Evolutionary conservation across 1,140 invertebrate genomes (phyloP), one percentile per base, ranked within the genome.

Genomic region (Amyelois transitella): DNA sequence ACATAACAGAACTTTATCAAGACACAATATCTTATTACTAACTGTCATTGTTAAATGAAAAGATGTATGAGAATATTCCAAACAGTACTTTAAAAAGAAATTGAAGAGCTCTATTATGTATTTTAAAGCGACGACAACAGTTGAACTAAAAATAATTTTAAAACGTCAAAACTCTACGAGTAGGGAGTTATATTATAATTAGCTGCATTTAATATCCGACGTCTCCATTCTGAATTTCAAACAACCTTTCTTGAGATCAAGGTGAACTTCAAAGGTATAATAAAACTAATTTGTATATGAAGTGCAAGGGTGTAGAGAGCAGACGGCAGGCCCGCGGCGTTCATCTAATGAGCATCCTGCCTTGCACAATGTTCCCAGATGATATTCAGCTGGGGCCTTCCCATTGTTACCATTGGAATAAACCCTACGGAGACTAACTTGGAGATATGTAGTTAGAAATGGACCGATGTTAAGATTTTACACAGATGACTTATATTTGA

Each of bases 341-440:
- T 64, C 77, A 78, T 77, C 81, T 84, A 84, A 84, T 84, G 81
- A 84, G 81, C 81, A 77, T 84, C 77, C 78, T 81, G 75, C 72
- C 62, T 61, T 69, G 72, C 81, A 83, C 80, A 85, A 78, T 85
- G 75, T 82, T 78, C 79, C 62, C 72, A 81, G 81, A 80, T 85
- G 77, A 77, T 81, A 83, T 75, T 82, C 73, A 74, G 64, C 64
- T 60, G 72, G 71, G 71, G 62, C 71, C 1, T 28, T 6, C 25
- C 25, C 12, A 10, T 8, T 28, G 25, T 28, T 10, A 28, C 7
- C 1, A 10, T 28, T 28, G 3, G 25, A 8, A 2, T 8, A 10
- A 10, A 2, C 25, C 2, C 25, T 28, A 10, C 25, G 1, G 7
- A 28, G 1, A 28, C 25, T 28, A 10, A 10, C 25, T n/a, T n/a